phyloP scores from a whole-genome alignment of 2,888 invertebrate species.

The Tenthredo distinguenda region DNA sequence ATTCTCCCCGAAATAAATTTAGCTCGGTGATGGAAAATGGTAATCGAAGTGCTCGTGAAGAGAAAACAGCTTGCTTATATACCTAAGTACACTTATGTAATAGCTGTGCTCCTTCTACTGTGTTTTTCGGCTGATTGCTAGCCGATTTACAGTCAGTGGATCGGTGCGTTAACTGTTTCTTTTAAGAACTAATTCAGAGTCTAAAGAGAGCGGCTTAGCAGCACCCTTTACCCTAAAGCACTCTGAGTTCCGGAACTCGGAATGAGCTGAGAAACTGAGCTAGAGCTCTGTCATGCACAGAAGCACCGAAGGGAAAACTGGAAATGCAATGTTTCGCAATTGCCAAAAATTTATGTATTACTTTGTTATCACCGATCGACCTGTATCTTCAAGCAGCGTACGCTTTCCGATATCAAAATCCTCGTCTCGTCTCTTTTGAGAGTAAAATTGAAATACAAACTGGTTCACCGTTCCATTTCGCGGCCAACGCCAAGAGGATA shows the following conservation, averaged over 20 bases:
- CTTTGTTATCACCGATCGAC: background rate
- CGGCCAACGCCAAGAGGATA: background rate
- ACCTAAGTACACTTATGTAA: background rate
- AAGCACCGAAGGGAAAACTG: background rate
- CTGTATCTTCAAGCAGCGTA: background rate
- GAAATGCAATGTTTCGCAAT: background rate
- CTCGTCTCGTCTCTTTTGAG: background rate
- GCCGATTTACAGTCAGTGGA: background rate
- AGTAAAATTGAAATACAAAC: background rate
- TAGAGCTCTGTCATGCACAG: background rate
- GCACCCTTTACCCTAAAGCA: background rate
- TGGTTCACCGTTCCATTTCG: background rate
- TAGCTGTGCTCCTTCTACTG: background rate
- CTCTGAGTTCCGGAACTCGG: background rate
- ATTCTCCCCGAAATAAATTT: background rate
- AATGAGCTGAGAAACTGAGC: background rate
- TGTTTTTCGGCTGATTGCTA: background rate
- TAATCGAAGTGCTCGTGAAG: background rate
- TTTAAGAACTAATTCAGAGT: background rate
- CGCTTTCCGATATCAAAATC: background rate
- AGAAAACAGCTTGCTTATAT: too few relatives aligned
- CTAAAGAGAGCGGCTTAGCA: background rate
- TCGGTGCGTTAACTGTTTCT: background rate
- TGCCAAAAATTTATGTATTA: background rate
- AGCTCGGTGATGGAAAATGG: background rate